These are phyloP conservation scores for Oryzias dopingdopingensis DNA, from an alignment of 2,797 vertebrate genomes.

Conservation along the genomic window DNA sequence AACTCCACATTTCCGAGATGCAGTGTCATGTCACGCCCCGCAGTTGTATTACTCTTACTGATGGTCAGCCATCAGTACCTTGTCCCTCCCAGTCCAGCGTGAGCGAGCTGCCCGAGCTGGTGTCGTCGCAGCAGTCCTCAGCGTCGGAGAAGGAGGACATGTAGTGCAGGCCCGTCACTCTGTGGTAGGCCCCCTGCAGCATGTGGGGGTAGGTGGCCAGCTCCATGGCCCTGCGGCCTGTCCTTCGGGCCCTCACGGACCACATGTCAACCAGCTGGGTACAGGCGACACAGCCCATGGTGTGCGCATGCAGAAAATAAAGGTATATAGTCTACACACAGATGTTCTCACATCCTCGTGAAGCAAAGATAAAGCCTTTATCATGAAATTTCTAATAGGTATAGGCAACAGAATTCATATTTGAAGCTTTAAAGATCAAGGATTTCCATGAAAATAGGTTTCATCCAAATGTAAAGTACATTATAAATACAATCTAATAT, in stretches of 20 bases:
- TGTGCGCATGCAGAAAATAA: constrained; percentile 14
- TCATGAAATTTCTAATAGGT: no score
- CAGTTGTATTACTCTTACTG: neutral
- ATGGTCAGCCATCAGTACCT: constrained; percentile 48
- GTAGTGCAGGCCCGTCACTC: constrained; percentile 69
- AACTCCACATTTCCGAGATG: neutral
- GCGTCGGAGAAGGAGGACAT: constrained; percentile 73
- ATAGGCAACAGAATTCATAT: no score
- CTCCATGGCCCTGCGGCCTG: constrained; percentile 61
- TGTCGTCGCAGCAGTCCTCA: constrained; percentile 69
- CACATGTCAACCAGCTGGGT: constrained; percentile 75
- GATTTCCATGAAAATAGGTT: no score
- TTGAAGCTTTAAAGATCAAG: no score
- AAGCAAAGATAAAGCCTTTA: neutral
- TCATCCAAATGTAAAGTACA: no score
- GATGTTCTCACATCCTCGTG: constrained; percentile 1
- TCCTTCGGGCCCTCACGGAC: constrained; percentile 48
- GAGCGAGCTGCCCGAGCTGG: constrained; percentile 56
- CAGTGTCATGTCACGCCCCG: constrained; percentile 9
- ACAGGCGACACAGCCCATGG: constrained; percentile 73
- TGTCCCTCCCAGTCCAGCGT: constrained; percentile 58
- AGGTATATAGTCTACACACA: constrained; percentile 12
- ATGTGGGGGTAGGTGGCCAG: constrained; percentile 61
- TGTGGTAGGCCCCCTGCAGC: constrained; percentile 62
- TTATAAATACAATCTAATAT: no score